Evolutionary conservation across 2,797 vertebrate genomes (phyloP), one percentile per base, ranked within the genome.

Genomic region (Acipenser oxyrinchus): DNA sequence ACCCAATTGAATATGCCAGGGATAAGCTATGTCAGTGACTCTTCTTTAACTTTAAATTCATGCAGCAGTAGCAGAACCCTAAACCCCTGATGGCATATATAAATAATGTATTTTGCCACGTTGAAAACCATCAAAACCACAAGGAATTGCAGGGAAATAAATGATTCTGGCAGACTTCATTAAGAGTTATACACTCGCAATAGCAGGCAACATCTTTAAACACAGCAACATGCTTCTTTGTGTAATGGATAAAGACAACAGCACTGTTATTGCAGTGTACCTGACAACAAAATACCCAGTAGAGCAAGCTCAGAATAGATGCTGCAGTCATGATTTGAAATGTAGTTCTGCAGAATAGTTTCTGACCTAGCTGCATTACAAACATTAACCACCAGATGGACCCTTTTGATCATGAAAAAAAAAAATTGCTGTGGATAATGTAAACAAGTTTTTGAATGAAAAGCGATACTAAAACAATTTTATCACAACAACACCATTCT

Each of bases 301-400:
- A 63, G 64, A 51, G n/a, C 37, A n/a, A 58, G 15, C n/a, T 10
- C 51, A 63, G 11, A 48, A 6, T 5, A 49, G 6, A 52, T 18
- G 10, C 50, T 55, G 15, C 49, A 3, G 5, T 52, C n/a, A 9
- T 52, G 48, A 15, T 18, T 11, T 62, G 23, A 4, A 48, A n/a
- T 48, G n/a, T 6, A 18, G 55, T 12, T 37, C 48, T 10, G 18
- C 37, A 64, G 51, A 60, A 59, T 10, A 50, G 7, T n/a, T 48
- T 1, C 59, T 49, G 6, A 11, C 53, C 63, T 13, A 62, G 48
- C 65, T 70, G 79, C 79, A 82, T 50, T 70, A 71, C 69, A 67
- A 62, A n/a, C 10, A 67, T n/a, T 51, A 70, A 73, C 77, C 87
- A 86, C 79, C 75, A 85, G 86, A 73, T 79, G 83, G 81, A 75